Evolutionary conservation across 2,888 invertebrate genomes (phyloP), one percentile per base, ranked within the genome.

Genomic region (Lycocerus yunnanus): DNA sequence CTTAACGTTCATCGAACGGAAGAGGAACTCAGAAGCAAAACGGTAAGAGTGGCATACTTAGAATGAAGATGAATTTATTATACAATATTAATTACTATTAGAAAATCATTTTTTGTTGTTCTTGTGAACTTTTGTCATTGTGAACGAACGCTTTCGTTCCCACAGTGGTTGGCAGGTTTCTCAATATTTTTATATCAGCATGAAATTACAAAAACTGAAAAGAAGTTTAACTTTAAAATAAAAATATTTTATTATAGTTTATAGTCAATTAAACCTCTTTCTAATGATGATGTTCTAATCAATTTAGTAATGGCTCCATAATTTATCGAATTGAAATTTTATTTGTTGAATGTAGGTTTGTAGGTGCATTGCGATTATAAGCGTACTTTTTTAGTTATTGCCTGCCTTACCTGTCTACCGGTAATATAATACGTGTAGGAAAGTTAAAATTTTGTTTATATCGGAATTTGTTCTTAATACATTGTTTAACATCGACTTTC

Each of bases 1-100:
- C 90, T 98, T 75, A 96, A 97, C 84, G 97, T 98, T 9, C 96
- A 97, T 86, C 91, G 97, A 77, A 97, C 97, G 16, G 97, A 98
- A 86, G 97, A 97, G 86, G 94, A 97, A 85, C 91, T 98, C 75
- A 93, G 94, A 78, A 92, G 93, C 74, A 95, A 94, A 84, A 94
- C 94, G 91, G 96, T 96, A 81, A 89, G 74, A 43, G n/a, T 43
- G 43, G 43, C 43, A 43, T 43, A 43, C 43, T 43, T 43, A 43
- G 5, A 43, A 43, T 27, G 6, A 43, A 43, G 43, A 43, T 43
- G n/a, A 27, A 27, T 11, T 13, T 69, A n/a, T 58, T 15, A 21
- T 18, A 15, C 16, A 63, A 27, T 61, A 1, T n/a, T 71, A 13
- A 27, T 27, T 27, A 27, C 13, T 27, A 27, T 27, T 27, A 27